A percentile compares a stretch with the other conserved stretches of the same genome.
These are phyloP conservation scores for Microcebus ravelobensis DNA, from an alignment of 2,113 vertebrate genomes.

Conservation along the genomic window DNA sequence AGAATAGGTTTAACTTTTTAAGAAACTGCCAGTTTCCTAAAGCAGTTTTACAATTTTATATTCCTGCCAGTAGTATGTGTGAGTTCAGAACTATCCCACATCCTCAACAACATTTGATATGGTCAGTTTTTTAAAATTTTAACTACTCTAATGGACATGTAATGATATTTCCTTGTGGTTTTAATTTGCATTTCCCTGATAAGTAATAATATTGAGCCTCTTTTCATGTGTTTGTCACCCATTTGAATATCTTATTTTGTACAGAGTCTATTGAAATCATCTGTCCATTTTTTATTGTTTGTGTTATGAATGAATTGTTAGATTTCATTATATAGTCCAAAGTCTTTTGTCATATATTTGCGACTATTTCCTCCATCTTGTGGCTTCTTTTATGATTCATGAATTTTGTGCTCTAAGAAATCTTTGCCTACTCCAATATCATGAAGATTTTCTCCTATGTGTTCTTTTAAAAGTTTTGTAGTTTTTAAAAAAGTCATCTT, in stretches of 20 bases:
- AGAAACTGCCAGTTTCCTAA: constrained; percentile 1
- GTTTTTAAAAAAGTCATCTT: constrained; percentile 8
- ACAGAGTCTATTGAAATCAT: background rate
- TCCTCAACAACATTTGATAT: background rate
- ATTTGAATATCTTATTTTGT: background rate
- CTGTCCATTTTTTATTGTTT: background rate
- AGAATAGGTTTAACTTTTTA: constrained; percentile 14
- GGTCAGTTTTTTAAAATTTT: background rate
- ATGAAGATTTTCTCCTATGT: background rate
- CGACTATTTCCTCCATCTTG: background rate
- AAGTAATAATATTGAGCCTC: background rate
- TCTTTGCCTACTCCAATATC: background rate
- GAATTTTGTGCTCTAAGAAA: background rate
- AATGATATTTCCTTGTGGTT: background rate
- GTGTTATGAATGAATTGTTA: background rate
- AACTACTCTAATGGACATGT: background rate
- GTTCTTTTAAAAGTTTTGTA: background rate
- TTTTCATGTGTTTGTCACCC: background rate
- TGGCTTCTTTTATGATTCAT: background rate
- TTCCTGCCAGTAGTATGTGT: background rate
- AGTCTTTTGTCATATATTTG: background rate
- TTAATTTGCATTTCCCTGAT: background rate
- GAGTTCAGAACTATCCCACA: background rate
- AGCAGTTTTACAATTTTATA: background rate
- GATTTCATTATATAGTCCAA: background rate